phyloP scores from a whole-genome alignment of 2,888 invertebrate species.

The Megastigmus dorsalis region DNA sequence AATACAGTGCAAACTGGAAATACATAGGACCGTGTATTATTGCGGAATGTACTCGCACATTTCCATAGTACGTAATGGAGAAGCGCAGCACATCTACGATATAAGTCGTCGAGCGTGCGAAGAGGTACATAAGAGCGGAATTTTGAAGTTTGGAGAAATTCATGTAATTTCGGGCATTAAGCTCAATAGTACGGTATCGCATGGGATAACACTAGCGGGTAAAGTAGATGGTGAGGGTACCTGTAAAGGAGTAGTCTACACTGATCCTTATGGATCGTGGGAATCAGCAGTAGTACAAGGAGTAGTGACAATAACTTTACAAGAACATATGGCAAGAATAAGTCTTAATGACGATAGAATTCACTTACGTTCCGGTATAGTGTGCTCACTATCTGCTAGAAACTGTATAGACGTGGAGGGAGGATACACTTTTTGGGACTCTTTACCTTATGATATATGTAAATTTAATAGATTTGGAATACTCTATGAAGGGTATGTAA shows the following conservation, averaged over 20 bases:
- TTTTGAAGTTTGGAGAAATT: background rate
- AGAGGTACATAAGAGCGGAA: background rate
- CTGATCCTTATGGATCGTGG: background rate
- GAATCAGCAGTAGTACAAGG: background rate
- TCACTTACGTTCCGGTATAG: too few species aligned
- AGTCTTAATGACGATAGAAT: too few species aligned
- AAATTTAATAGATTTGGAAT: too few species aligned
- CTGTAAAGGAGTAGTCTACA: background rate
- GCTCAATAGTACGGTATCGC: background rate
- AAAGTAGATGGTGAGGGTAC: background rate
- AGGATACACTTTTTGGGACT: too few species aligned
- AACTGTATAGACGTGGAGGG: too few species aligned
- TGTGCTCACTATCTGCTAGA: too few species aligned
- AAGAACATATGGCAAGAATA: too few species aligned
- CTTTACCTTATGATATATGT: too few species aligned
- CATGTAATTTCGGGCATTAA: background rate
- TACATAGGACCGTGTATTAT: conserved; percentile 14
- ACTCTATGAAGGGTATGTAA: too few species aligned
- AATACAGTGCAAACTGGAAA: conserved; percentile 12
- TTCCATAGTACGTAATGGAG: background rate
- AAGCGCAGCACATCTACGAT: background rate
- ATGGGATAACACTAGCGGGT: background rate
- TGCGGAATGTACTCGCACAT: conserved; percentile 45
- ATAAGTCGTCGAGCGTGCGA: background rate
- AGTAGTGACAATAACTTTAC: background rate